Evolutionary conservation across 2,113 vertebrate species (phyloP).

Genomic region (Ivindomyrus marchei): DNA sequence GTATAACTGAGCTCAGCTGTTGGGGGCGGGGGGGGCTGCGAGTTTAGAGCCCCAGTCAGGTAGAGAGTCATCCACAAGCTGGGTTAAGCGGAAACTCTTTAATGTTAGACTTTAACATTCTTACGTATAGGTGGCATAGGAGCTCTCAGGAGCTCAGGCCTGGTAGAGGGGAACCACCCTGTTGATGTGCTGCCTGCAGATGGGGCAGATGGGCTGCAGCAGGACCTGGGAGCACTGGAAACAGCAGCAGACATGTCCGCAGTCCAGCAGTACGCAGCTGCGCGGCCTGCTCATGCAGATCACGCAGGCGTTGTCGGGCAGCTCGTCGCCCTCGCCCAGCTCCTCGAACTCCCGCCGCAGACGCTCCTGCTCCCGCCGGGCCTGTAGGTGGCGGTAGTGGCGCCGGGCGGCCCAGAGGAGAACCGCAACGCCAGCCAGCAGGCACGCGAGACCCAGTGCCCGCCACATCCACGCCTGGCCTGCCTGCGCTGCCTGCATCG

Average conservation of each 20-base stretch:
- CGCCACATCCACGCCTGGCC: constrained; percentile 55
- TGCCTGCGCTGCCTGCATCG: constrained; percentile 56
- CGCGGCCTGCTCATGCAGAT: constrained; percentile 66
- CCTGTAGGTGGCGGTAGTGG: constrained; percentile 47
- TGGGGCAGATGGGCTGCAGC: constrained; percentile 64
- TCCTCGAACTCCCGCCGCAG: constrained; percentile 49
- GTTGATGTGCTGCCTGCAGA: constrained; percentile 67
- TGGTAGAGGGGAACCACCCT: constrained; percentile 74
- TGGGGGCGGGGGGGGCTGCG: neutral
- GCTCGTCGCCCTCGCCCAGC: constrained; percentile 8
- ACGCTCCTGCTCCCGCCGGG: constrained; percentile 44
- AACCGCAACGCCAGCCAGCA: constrained; percentile 42
- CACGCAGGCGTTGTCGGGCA: constrained; percentile 50
- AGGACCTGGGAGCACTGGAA: constrained; percentile 70
- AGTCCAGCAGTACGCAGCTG: constrained; percentile 68
- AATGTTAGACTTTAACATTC: neutral
- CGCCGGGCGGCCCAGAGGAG: constrained; percentile 56
- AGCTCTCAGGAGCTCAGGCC: constrained; percentile 31
- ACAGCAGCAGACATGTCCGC: constrained; percentile 83
- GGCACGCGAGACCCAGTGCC: constrained; percentile 44
- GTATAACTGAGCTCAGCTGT: neutral
- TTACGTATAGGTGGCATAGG: neutral
- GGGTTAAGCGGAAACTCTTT: neutral
- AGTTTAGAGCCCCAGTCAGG: neutral
- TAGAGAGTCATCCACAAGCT: neutral